Percentiles rank a stretch among this genome's conserved stretches.
Evolutionary conservation across 1,140 invertebrate species (phyloP).

Genomic region (Ostrea edulis): DNA sequence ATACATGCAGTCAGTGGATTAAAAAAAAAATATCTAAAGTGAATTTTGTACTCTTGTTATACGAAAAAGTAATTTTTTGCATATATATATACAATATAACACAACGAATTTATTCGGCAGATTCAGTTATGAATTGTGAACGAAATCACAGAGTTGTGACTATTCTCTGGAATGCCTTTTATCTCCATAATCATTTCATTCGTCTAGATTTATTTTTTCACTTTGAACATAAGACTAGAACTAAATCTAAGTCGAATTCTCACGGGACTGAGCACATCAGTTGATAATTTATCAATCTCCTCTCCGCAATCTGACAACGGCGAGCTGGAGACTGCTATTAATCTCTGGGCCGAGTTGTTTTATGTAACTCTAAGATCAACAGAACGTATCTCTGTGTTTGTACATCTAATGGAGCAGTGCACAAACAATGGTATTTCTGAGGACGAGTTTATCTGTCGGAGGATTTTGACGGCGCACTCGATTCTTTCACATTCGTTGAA

Average conservation of each 20-base stretch:
- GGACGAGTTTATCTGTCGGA: constrained; percentile 24
- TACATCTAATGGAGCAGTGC: constrained; percentile 27
- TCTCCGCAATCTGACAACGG: constrained; percentile 8
- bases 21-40: neutral
- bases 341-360: constrained; percentile 36
- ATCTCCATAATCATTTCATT: neutral
- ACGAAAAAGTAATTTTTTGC: no score
- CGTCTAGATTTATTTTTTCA: constrained; percentile 10
- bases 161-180: constrained; percentile 27
- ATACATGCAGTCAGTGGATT: neutral
- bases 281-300: constrained; percentile 29
- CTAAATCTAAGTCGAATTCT: constrained; percentile 27
- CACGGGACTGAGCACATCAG: constrained; percentile 19
- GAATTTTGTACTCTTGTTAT: no score
- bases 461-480: constrained; percentile 28
- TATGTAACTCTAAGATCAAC: constrained; percentile 36
- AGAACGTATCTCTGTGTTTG: constrained; percentile 29
- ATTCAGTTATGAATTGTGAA: no score
- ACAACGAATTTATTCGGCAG: no score
- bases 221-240: constrained; percentile 27
- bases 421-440: constrained; percentile 25
- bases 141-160: neutral
- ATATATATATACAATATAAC: no score
- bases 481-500: neutral
- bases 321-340: constrained; percentile 14